phyloP scores from a whole-genome alignment of 1,140 invertebrate species.

The Macrobrachium nipponense region DNA sequence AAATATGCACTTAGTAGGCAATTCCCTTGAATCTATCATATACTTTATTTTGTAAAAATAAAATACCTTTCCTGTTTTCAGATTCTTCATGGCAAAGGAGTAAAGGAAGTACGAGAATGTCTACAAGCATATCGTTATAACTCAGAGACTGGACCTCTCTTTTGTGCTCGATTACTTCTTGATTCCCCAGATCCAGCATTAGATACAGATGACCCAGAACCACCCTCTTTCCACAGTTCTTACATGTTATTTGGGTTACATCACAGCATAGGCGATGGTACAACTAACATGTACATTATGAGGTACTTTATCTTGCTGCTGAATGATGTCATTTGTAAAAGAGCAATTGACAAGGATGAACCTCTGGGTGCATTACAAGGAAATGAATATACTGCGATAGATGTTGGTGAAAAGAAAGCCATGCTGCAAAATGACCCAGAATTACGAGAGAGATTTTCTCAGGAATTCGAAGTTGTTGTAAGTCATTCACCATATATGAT shows the following conservation, averaged over 20 bases:
- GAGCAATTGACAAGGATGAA: conserved; percentile 8
- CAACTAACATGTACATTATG: conserved; percentile 22
- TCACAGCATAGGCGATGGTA: conserved; percentile 37
- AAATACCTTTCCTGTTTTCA: background rate
- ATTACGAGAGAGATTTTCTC: background rate
- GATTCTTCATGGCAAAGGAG: background rate
- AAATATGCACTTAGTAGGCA: no score
- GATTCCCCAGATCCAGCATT: background rate
- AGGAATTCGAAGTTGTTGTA: background rate
- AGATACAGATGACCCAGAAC: background rate
- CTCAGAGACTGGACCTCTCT: conserved; percentile 9
- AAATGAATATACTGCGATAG: background rate
- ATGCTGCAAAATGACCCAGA: background rate
- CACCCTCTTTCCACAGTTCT: conserved; percentile 10
- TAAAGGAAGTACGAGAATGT: background rate
- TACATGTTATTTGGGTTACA: conserved; percentile 21
- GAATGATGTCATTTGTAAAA: conserved; percentile 15
- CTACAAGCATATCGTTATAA: background rate
- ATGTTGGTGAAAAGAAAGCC: background rate
- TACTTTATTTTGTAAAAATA: no score
- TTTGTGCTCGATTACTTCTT: conserved; percentile 14
- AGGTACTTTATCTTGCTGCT: conserved; percentile 7
- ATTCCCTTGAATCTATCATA: no score
- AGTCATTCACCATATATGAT: background rate
- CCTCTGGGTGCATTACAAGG: conserved; percentile 1